Conservation (phyloP, 2,113 vertebrate species). For the Acrocephalus kingi region DNA sequence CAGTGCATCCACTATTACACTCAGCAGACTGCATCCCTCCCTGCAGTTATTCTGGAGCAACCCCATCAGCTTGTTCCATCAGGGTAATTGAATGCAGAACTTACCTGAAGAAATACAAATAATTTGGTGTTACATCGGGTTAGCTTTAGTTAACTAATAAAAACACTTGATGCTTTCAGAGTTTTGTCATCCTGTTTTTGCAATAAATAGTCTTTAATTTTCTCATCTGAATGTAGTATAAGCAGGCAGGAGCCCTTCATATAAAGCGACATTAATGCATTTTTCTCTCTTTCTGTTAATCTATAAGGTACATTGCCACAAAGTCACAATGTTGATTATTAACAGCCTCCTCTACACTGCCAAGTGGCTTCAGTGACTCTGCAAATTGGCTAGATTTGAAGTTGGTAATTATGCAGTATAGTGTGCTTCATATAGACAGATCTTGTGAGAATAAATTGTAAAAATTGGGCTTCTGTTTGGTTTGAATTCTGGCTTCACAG, state of each 20-base stretch:
- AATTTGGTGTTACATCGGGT: neutral
- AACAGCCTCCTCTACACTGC: neutral
- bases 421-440: neutral
- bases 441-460: slow-evolving; percentile 21
- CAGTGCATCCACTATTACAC: neutral
- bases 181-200: neutral
- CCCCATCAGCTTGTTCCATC: neutral
- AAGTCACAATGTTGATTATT: neutral
- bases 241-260: neutral
- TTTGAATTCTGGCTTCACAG: neutral
- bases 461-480: slow-evolving; percentile 22
- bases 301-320: neutral
- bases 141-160: slow-evolving; percentile 2
- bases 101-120: neutral
- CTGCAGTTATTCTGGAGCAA: neutral
- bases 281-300: neutral
- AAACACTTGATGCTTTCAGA: neutral
- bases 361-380: neutral
- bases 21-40: neutral
- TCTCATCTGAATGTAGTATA: neutral
- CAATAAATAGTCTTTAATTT: neutral
- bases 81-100: neutral
- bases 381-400: slow-evolving; percentile 13
- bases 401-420: slow-evolving; percentile 20
- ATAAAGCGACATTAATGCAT: fast-evolving